Conservation (phyloP, 2,888 invertebrate species). For the Sympetrum striolatum region DNA sequence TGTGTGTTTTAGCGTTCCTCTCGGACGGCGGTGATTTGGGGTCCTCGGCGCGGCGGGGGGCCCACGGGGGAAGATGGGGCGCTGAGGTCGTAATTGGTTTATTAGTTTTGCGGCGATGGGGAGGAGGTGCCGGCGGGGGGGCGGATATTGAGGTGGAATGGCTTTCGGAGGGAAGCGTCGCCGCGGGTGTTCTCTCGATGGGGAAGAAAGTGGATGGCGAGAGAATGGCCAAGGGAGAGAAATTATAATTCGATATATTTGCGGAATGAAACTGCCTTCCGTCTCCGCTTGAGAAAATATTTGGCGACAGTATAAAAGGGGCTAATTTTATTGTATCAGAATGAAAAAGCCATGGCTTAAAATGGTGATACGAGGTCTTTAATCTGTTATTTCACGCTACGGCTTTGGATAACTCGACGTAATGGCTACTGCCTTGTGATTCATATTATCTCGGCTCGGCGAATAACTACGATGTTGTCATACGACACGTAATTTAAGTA, state of each 20-base stretch:
- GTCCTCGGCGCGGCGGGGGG: not conserved
- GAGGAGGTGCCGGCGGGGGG: conserved; percentile 7
- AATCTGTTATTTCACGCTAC: too few relatives aligned
- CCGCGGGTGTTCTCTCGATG: not conserved
- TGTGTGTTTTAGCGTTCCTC: conserved; percentile 14
- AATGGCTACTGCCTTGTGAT: too few relatives aligned
- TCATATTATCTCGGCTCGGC: too few relatives aligned
- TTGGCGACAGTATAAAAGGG: not conserved
- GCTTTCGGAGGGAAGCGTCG: not conserved
- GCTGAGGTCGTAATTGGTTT: conserved; percentile 39
- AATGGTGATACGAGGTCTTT: too few relatives aligned
- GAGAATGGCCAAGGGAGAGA: not conserved
- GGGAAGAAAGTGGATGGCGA: not conserved
- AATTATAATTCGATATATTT: not conserved
- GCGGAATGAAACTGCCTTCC: too few relatives aligned
- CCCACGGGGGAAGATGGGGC: not conserved
- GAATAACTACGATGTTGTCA: too few relatives aligned
- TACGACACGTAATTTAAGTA: too few relatives aligned
- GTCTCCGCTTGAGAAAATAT: not conserved
- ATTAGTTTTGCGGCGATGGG: conserved; percentile 37
- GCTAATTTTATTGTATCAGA: too few relatives aligned
- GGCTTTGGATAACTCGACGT: too few relatives aligned
- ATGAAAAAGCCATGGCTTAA: too few relatives aligned
- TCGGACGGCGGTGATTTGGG: conserved; percentile 1
- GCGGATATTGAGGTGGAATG: not conserved